Conservation (phyloP, 2,797 vertebrate genomes). For the Labeo calbasu region DNA sequence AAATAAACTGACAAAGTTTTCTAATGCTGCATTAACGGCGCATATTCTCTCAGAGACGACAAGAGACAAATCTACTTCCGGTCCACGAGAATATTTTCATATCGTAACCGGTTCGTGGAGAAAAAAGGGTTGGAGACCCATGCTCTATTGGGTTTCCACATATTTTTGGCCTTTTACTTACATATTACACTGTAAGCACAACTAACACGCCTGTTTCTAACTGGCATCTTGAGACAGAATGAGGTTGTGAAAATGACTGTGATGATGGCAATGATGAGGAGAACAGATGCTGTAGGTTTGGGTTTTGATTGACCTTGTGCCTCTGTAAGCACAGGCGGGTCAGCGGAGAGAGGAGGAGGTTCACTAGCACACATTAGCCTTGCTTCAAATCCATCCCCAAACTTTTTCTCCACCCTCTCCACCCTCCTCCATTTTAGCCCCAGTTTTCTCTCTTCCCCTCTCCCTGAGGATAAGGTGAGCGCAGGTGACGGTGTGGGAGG, state of each 20-base stretch:
- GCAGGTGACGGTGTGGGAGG: not conserved
- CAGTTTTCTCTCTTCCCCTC: constrained; percentile 33
- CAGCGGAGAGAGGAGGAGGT: constrained; percentile 42
- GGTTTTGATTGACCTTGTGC: constrained; percentile 8
- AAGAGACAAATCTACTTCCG: no score
- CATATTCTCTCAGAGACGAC: no score
- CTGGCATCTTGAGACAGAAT: no score
- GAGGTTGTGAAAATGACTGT: constrained; percentile 3
- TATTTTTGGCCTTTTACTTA: constrained; percentile 5
- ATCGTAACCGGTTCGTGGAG: no score
- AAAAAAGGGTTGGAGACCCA: no score
- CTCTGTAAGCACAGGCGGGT: not conserved
- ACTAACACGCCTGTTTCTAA: no score
- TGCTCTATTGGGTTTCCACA: not conserved
- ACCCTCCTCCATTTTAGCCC: constrained; percentile 10
- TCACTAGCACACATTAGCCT: not conserved
- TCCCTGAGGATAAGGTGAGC: constrained; percentile 27
- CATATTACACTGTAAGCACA: no score
- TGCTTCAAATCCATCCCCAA: constrained; percentile 1
- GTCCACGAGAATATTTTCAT: no score
- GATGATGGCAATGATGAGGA: constrained; percentile 18
- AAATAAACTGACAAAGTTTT: no score
- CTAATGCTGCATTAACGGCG: no score
- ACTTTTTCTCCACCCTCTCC: not conserved
- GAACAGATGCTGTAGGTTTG: constrained; percentile 13